Evolutionary conservation across 2,113 vertebrate genomes (phyloP).

Genomic region (Cepphus grylle): DNA sequence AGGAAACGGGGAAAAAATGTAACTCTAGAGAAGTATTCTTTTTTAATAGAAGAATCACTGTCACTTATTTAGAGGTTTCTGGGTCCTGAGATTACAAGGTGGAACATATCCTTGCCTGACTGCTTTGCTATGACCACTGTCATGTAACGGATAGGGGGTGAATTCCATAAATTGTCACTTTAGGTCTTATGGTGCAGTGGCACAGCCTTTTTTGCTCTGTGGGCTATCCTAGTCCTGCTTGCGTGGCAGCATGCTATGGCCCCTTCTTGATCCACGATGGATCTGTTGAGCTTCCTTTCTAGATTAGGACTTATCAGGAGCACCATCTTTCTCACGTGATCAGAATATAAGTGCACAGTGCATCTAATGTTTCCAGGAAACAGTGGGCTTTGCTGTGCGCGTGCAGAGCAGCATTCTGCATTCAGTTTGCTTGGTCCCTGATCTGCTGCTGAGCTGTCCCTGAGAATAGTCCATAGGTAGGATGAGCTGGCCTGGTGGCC

Average conservation of each 20-base stretch:
- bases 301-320: not conserved
- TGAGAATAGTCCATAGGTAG: not conserved
- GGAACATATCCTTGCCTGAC: not conserved
- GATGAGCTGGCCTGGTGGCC: not conserved
- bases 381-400: not conserved
- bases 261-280: not conserved
- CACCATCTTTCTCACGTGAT: accelerated
- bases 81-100: not conserved
- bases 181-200: not conserved
- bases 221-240: not conserved
- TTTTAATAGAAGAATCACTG: not conserved
- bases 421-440: not conserved
- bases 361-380: not conserved
- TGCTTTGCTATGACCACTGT: not conserved
- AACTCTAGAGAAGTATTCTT: not conserved
- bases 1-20: not conserved
- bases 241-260: not conserved
- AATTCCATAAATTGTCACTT: not conserved
- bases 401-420: not conserved
- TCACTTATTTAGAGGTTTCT: not conserved
- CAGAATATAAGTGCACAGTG: not conserved
- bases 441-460: not conserved
- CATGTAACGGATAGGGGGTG: not conserved
- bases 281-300: not conserved
- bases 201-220: not conserved